Conservation (phyloP, 2,113 vertebrate genomes). For the Onychostruthus taczanowskii region DNA sequence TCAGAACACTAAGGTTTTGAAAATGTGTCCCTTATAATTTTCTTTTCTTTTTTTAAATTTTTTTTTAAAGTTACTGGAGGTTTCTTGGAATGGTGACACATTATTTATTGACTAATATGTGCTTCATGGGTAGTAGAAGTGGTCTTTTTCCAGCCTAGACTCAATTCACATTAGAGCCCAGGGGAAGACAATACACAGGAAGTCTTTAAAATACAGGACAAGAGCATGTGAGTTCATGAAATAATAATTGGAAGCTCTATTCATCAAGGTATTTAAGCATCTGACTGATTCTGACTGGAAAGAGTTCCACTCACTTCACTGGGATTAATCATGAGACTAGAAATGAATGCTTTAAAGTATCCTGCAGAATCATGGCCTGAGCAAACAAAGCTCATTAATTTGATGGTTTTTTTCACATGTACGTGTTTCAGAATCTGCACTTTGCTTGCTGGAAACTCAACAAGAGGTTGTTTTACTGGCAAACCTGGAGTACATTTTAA, state of each 20-base stretch:
- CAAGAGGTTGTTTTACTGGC: constrained; percentile 7
- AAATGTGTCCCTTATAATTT: background rate
- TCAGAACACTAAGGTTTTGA: background rate
- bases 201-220: constrained; percentile 17
- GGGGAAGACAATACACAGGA: background rate
- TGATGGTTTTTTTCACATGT: background rate
- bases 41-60: background rate
- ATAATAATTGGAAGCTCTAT: background rate
- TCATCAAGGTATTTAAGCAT: background rate
- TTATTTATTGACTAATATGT: background rate
- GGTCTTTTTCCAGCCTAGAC: background rate
- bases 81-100: background rate
- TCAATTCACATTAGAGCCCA: background rate
- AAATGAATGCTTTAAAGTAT: background rate
- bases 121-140: background rate
- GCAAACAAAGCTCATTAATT: background rate
- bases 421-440: background rate
- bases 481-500: background rate
- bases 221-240: background rate
- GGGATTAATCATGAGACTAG: background rate
- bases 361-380: background rate
- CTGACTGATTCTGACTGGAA: background rate
- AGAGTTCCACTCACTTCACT: background rate
- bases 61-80: background rate
- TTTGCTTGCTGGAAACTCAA: background rate